Evolutionary conservation across 2,113 vertebrate genomes (phyloP).

Genomic region (Willisornis vidua): DNA sequence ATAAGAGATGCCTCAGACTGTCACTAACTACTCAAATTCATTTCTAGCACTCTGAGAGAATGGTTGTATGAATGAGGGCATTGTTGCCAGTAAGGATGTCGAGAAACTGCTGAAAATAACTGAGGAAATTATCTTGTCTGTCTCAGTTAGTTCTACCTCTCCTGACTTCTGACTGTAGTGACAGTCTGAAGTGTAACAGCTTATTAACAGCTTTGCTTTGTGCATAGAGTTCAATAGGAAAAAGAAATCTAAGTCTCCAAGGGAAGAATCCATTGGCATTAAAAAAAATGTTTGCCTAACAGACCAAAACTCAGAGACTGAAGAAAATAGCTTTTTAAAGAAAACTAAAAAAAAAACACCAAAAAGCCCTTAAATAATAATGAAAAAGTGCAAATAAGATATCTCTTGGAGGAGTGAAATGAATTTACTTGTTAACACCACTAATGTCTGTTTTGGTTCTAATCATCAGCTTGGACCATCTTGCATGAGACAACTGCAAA

Average conservation of each 20-base stretch:
- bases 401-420: not conserved
- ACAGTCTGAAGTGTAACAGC: not conserved
- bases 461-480: not conserved
- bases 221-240: not conserved
- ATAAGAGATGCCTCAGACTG: not conserved
- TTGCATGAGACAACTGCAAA: not conserved
- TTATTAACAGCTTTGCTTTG: not conserved
- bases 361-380: not conserved
- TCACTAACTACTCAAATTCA: not conserved
- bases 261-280: not conserved
- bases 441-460: not conserved
- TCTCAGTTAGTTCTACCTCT: not conserved
- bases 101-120: constrained; percentile 5
- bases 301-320: not conserved
- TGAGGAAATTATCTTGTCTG: not conserved
- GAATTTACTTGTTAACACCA: not conserved
- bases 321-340: not conserved
- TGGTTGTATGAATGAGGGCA: not conserved
- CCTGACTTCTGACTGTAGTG: not conserved
- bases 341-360: not conserved
- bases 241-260: not conserved
- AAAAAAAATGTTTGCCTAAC: not conserved
- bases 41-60: not conserved
- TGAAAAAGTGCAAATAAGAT: not conserved
- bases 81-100: not conserved